Conservation (phyloP, 2,113 vertebrate species). For the Vombatus ursinus region DNA sequence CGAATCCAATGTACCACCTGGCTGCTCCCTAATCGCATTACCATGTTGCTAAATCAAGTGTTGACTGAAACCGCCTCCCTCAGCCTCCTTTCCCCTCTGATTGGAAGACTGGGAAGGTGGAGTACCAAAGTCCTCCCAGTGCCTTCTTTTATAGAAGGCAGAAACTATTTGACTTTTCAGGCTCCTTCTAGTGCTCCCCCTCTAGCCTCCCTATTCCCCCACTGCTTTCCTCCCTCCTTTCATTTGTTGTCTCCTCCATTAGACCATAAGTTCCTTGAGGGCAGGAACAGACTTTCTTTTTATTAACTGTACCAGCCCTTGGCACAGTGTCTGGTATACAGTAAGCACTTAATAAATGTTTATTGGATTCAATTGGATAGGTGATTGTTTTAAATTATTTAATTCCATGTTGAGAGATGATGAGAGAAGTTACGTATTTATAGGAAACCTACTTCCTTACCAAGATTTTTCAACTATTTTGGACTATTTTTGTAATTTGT, state of each 20-base stretch:
- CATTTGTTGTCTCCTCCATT: neutral
- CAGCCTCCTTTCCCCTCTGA: neutral
- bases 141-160: neutral
- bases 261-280: neutral
- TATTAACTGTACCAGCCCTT: neutral
- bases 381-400: neutral
- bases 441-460: neutral
- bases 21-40: neutral
- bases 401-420: neutral
- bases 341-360: neutral
- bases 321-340: neutral
- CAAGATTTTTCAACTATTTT: neutral
- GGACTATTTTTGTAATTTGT: neutral
- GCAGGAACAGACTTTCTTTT: neutral
- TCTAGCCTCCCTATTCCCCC: neutral
- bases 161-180: neutral
- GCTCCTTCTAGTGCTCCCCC: neutral
- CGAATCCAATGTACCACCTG: neutral
- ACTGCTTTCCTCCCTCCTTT: neutral
- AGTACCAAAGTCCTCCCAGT: neutral
- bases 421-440: neutral
- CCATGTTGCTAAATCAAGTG: too few species aligned
- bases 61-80: neutral
- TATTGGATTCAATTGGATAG: neutral
- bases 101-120: neutral